Conservation (phyloP, 2,888 invertebrate species). For the Apamea anceps region DNA sequence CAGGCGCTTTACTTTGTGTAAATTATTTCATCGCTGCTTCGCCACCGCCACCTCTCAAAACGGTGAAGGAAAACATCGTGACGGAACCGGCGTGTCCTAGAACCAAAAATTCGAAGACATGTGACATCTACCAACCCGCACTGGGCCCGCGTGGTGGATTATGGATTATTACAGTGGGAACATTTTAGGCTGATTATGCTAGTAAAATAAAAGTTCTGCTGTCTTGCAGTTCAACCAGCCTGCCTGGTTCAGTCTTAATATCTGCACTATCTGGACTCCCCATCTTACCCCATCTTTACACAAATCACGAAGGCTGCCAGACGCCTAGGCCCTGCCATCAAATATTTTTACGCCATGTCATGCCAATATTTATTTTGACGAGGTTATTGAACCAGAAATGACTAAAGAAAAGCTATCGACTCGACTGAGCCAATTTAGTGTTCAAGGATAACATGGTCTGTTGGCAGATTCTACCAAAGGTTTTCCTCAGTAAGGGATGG, state of each 20-base stretch:
- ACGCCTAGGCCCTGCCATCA: constrained; percentile 30
- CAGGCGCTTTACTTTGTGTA: not conserved
- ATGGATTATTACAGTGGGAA: not conserved
- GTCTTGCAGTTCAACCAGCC: not conserved
- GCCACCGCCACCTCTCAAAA: not conserved
- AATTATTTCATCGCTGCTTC: not conserved
- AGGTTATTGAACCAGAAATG: constrained; percentile 28
- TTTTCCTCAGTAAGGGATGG: not conserved
- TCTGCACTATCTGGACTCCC: not conserved
- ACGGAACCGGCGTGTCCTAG: not conserved
- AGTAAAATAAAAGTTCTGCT: not conserved
- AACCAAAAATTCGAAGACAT: not conserved
- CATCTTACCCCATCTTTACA: constrained; percentile 14
- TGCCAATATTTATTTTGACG: constrained; percentile 23
- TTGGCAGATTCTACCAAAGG: not conserved
- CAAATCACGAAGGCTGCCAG: constrained; percentile 37
- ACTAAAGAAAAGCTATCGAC: constrained; percentile 4
- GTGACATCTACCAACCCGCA: not conserved
- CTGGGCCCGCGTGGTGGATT: too few relatives aligned
- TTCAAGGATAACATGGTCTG: constrained; percentile 3
- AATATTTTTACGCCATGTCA: constrained; percentile 18
- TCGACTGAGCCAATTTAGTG: constrained; percentile 1
- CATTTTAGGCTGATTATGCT: not conserved
- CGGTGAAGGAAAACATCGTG: not conserved
- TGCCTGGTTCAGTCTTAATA: not conserved